These are phyloP conservation scores for Liolophura sinensis DNA, from an alignment of 1,140 invertebrate species.

Conservation along the genomic window DNA sequence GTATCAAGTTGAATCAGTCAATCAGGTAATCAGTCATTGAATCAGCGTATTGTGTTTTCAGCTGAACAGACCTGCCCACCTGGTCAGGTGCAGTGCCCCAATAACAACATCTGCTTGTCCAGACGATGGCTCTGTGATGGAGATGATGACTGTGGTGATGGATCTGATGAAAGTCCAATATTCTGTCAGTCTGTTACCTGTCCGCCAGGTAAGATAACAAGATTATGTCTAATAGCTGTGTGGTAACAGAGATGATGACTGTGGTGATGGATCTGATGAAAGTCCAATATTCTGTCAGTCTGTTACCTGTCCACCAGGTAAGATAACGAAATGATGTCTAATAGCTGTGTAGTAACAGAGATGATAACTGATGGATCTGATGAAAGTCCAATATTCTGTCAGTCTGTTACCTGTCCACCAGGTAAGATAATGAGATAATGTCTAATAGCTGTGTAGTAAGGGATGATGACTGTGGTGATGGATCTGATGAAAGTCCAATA, in stretches of 20 bases:
- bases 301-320: slow-evolving; percentile 47
- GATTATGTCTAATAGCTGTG: too few species aligned
- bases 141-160: slow-evolving; percentile 93
- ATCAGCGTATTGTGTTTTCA: too few species aligned
- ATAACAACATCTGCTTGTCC: slow-evolving; percentile 45
- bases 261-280: slow-evolving; percentile 78
- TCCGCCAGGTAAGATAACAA: slow-evolving; percentile 27
- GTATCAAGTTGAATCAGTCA: too few species aligned
- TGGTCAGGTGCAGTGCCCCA: slow-evolving; percentile 44
- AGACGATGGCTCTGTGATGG: slow-evolving; percentile 51
- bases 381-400: slow-evolving; percentile 91
- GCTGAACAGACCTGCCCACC: slow-evolving; percentile 31
- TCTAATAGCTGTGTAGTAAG: too few species aligned
- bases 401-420: slow-evolving; percentile 57
- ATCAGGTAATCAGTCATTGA: too few species aligned
- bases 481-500: slow-evolving; percentile 80
- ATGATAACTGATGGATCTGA: slow-evolving; percentile 92
- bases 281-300: slow-evolving; percentile 86
- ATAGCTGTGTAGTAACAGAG: too few species aligned
- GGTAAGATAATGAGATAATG: too few species aligned
- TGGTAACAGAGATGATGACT: slow-evolving; percentile 94
- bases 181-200: slow-evolving; percentile 75
- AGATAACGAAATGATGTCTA: too few species aligned
- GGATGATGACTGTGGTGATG: slow-evolving; percentile 86
- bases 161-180: slow-evolving; percentile 89